These are phyloP conservation scores for Ranitomeya variabilis DNA, from an alignment of 2,113 vertebrate species.

Conservation along the genomic window DNA sequence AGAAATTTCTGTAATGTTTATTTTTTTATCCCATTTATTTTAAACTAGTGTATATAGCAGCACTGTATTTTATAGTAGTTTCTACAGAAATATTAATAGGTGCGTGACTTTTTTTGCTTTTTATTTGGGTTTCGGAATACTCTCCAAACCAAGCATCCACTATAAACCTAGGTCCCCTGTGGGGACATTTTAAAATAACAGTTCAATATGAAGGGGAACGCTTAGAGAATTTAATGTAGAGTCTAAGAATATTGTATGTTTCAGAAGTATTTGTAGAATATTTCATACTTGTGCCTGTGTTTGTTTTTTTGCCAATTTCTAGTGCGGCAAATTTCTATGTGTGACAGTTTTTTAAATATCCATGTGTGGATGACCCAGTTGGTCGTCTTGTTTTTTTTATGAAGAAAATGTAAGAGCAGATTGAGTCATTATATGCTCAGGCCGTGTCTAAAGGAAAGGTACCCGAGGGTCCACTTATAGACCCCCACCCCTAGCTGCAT, in stretches of 20 bases:
- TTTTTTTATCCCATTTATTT: not conserved
- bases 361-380: not conserved
- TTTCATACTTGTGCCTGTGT: not conserved
- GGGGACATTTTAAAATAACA: not conserved
- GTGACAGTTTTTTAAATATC: not conserved
- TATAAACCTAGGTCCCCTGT: not conserved
- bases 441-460: not conserved
- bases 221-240: not conserved
- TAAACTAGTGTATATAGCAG: not conserved
- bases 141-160: not conserved
- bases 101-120: not conserved
- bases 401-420: not conserved
- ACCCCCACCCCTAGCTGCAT: not conserved
- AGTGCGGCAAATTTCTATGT: not conserved
- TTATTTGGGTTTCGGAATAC: not conserved
- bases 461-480: not conserved
- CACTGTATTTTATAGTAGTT: not conserved
- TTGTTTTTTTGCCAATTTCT: not conserved
- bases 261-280: not conserved
- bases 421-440: not conserved
- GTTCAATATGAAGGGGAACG: not conserved
- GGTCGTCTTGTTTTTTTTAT: not conserved
- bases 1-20: not conserved
- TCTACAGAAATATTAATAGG: conserved; percentile 9
- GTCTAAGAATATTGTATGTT: not conserved